Conservation (phyloP, 2,888 invertebrate species). For the Oxytorus armatus region DNA sequence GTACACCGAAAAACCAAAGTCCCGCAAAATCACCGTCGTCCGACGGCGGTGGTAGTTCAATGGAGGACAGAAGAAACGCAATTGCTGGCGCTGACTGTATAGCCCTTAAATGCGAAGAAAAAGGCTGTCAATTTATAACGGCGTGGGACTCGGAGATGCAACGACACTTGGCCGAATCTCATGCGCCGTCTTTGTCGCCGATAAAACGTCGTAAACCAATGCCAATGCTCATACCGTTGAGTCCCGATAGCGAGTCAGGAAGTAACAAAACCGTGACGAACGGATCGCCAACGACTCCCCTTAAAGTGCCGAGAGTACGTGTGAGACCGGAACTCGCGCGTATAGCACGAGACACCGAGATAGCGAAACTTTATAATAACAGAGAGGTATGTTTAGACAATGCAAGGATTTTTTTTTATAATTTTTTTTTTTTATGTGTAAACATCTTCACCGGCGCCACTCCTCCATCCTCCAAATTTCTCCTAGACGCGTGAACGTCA, state of each 20-base stretch:
- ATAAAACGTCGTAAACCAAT: slow-evolving; percentile 78
- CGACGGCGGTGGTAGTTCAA: slow-evolving; percentile 62
- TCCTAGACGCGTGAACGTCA: no score
- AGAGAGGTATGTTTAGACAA: slow-evolving; percentile 76
- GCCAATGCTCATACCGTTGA: slow-evolving; percentile 81
- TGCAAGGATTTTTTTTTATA: background rate
- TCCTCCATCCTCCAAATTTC: no score
- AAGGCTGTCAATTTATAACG: slow-evolving; percentile 86
- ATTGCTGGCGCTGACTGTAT: slow-evolving; percentile 85
- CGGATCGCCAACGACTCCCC: slow-evolving; percentile 72
- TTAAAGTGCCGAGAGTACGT: slow-evolving; percentile 81
- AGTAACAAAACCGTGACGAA: slow-evolving; percentile 65
- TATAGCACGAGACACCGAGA: slow-evolving; percentile 80
- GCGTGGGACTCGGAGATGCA: slow-evolving; percentile 87
- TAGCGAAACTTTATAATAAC: slow-evolving; percentile 79
- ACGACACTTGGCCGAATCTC: slow-evolving; percentile 80
- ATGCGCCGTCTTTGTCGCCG: slow-evolving; percentile 71
- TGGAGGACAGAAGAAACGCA: slow-evolving; percentile 74
- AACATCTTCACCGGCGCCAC: no score
- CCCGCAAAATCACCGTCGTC: slow-evolving; percentile 60
- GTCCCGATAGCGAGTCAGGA: slow-evolving; percentile 71
- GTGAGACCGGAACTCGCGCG: slow-evolving; percentile 81
- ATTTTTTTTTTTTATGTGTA: slow-evolving; percentile 18
- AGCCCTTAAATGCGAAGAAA: slow-evolving; percentile 83
- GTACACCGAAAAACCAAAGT: slow-evolving; percentile 40